These are phyloP conservation scores for Scaptomyza reducta DNA, from an alignment of 2,888 invertebrate species.

Conservation along the genomic window DNA sequence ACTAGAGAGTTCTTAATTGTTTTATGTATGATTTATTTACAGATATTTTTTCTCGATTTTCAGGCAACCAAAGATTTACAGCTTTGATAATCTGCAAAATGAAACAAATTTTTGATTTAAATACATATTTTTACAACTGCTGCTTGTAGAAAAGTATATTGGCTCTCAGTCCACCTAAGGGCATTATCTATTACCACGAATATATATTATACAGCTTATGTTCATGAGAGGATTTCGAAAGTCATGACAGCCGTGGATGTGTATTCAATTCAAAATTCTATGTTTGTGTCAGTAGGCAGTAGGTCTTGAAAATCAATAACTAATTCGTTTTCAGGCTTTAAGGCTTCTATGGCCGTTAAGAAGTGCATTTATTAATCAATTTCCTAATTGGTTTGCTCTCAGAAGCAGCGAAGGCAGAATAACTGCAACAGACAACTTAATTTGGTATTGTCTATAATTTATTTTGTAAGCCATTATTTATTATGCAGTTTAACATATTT, in stretches of 20 bases:
- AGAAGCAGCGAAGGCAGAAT: background rate
- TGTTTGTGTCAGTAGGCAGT: no score
- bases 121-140: no score
- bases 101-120: background rate
- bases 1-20: no score
- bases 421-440: background rate
- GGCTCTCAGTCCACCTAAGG: conserved; percentile 14
- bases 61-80: background rate
- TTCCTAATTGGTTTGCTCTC: background rate
- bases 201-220: no score
- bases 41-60: background rate
- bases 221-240: no score
- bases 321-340: conserved; percentile 12
- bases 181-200: conserved; percentile 33
- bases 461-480: conserved; percentile 13
- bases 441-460: background rate
- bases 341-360: conserved; percentile 8
- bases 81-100: background rate
- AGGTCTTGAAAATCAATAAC: conserved; percentile 31
- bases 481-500: background rate
- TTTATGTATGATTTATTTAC: background rate
- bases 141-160: conserved; percentile 26
- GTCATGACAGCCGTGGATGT: conserved; percentile 1
- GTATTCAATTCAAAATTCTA: conserved; percentile 21
- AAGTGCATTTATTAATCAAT: background rate